A percentile compares a stretch with the other conserved stretches of the same genome.
These are phyloP conservation scores for Aurelia aurita DNA, from an alignment of 30 jellyfish, hydroid and myxozoan species.

Conservation along the genomic window DNA sequence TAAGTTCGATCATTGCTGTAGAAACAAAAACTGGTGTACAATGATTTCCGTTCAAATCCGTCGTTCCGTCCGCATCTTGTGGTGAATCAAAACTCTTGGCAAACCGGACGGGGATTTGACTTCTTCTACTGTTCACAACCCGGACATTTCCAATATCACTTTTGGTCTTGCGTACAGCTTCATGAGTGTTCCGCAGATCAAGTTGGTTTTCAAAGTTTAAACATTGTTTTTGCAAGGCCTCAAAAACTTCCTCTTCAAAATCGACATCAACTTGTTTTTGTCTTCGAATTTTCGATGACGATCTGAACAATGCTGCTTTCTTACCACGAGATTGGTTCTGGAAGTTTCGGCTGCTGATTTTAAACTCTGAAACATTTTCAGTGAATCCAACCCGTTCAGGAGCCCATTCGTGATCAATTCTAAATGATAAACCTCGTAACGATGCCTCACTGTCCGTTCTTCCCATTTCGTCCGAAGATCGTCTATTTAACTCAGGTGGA, in stretches of 20 bases:
- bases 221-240: neutral
- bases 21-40: neutral
- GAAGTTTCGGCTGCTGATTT: slow-evolving; percentile 18
- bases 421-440: neutral
- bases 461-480: neutral
- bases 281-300: slow-evolving; percentile 50
- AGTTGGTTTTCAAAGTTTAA: neutral
- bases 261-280: slow-evolving; percentile 30
- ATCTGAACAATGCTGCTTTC: slow-evolving; percentile 22
- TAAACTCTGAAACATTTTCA: slow-evolving; percentile 10
- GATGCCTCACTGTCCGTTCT: neutral
- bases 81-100: slow-evolving; percentile 52
- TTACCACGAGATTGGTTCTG: slow-evolving; percentile 8
- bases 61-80: neutral
- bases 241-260: slow-evolving; percentile 4
- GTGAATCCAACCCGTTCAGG: neutral
- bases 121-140: slow-evolving; percentile 44
- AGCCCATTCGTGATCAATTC: neutral
- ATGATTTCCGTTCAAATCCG: neutral
- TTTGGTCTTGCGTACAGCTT: slow-evolving; percentile 63
- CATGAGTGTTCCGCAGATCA: slow-evolving; percentile 19
- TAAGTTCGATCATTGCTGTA: neutral
- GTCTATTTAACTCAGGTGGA: neutral
- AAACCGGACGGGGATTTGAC: slow-evolving; percentile 54
- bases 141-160: slow-evolving; percentile 67